Evolutionary conservation across 2,113 vertebrate genomes (phyloP).

Genomic region (Miniopterus natalensis): DNA sequence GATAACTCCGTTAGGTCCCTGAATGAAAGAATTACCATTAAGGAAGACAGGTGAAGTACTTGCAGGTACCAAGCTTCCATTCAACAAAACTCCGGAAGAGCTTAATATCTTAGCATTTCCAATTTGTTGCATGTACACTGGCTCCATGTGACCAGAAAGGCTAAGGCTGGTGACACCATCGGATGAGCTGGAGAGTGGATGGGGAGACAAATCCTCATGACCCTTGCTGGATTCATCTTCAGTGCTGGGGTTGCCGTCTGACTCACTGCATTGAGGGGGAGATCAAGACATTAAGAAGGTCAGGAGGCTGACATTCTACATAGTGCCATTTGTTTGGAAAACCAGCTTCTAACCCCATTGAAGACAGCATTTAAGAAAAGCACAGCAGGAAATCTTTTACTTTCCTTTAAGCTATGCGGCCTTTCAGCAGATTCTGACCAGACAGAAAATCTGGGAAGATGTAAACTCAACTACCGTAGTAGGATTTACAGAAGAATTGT

Average conservation of each 20-base stretch:
- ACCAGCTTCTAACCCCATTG: background rate
- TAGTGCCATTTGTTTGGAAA: slow-evolving; percentile 58
- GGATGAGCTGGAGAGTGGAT: slow-evolving; percentile 93
- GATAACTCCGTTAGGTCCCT: slow-evolving; percentile 95
- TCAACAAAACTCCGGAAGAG: slow-evolving; percentile 93
- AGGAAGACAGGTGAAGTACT: slow-evolving; percentile 94
- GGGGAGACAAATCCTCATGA: slow-evolving; percentile 96
- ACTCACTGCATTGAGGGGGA: slow-evolving; percentile 91
- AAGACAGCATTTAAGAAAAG: slow-evolving; percentile 61
- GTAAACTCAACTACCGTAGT: slow-evolving; percentile 1
- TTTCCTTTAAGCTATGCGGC: background rate
- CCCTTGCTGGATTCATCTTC: slow-evolving; percentile 99
- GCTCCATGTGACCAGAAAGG: slow-evolving; percentile 92
- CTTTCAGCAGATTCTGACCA: slow-evolving; percentile 23
- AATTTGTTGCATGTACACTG: slow-evolving; percentile 97
- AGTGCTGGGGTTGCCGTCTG: slow-evolving; percentile 99
- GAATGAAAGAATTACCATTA: slow-evolving; percentile 96
- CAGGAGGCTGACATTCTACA: slow-evolving; percentile 5
- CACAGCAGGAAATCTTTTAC: slow-evolving; percentile 47
- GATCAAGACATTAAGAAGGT: slow-evolving; percentile 80
- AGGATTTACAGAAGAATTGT: background rate
- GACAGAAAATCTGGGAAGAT: slow-evolving; percentile 1
- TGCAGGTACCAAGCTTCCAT: slow-evolving; percentile 93
- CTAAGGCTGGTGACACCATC: slow-evolving; percentile 92
- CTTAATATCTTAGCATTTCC: slow-evolving; percentile 97